Conservation (phyloP, 1,140 invertebrate species). For the Calephelis nemesis region DNA sequence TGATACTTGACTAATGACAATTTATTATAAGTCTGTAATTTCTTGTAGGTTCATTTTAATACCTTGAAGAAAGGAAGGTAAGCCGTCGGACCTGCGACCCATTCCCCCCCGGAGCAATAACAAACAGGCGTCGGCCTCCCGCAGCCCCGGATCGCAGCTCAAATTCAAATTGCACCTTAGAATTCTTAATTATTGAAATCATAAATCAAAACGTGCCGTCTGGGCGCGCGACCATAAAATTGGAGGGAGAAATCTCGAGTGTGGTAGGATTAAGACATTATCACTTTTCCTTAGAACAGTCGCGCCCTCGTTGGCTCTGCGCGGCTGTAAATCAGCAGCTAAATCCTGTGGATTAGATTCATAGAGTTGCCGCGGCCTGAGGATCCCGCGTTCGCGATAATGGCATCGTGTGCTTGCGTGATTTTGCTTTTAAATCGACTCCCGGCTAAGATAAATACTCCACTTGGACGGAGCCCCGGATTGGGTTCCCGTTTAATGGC, state of each 20-base stretch:
- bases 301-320: slow-evolving; percentile 61
- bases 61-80: slow-evolving; percentile 62
- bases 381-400: slow-evolving; percentile 69
- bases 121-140: slow-evolving; percentile 69
- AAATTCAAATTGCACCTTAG: slow-evolving; percentile 78
- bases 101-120: slow-evolving; percentile 65
- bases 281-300: slow-evolving; percentile 78
- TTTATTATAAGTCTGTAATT: slow-evolving; percentile 40
- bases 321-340: slow-evolving; percentile 77
- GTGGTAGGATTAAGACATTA: slow-evolving; percentile 80
- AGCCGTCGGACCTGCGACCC: slow-evolving; percentile 53
- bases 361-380: slow-evolving; percentile 76
- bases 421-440: slow-evolving; percentile 78
- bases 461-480: slow-evolving; percentile 53
- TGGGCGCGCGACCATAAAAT: slow-evolving; percentile 75
- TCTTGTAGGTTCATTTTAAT: slow-evolving; percentile 55
- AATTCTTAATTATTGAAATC: slow-evolving; percentile 80
- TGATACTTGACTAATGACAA: background rate
- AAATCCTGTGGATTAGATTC: slow-evolving; percentile 79
- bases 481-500: slow-evolving; percentile 64
- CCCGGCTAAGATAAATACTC: slow-evolving; percentile 70
- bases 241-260: slow-evolving; percentile 64
- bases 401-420: slow-evolving; percentile 73
- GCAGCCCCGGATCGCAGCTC: slow-evolving; percentile 58
- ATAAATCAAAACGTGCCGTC: slow-evolving; percentile 77